These are phyloP conservation scores for Camptogramma bilineatum DNA, from an alignment of 2,888 invertebrate species.

Conservation along the genomic window DNA sequence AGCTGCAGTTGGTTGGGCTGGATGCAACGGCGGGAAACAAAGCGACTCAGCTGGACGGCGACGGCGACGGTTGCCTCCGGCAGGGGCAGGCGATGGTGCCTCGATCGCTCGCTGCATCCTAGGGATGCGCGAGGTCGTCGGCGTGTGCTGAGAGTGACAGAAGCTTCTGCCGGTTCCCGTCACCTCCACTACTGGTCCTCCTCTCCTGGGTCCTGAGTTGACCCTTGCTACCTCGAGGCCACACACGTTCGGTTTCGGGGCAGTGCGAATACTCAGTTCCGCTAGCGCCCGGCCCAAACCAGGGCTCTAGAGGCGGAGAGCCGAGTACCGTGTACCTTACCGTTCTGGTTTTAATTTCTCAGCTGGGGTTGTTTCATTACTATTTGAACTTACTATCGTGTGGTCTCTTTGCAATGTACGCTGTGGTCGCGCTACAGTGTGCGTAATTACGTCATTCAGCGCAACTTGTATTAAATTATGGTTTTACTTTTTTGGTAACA, in stretches of 20 bases:
- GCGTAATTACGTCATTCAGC: no score
- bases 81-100: background rate
- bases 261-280: constrained; percentile 3
- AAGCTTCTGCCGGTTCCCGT: background rate
- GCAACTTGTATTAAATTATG: no score
- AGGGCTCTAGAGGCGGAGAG: background rate
- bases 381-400: no score
- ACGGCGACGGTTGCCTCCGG: no score
- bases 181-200: background rate
- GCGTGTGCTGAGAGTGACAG: background rate
- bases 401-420: no score
- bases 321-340: no score
- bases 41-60: background rate
- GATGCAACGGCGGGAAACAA: background rate
- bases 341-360: no score
- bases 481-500: no score
- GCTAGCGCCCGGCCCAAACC: background rate
- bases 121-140: background rate
- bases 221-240: background rate
- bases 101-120: background rate
- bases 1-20: background rate
- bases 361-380: no score
- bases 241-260: background rate
- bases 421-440: no score
- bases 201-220: background rate